These are phyloP conservation scores for Pedionomus torquatus DNA, from an alignment of 2,113 vertebrate species.

Conservation along the genomic window DNA sequence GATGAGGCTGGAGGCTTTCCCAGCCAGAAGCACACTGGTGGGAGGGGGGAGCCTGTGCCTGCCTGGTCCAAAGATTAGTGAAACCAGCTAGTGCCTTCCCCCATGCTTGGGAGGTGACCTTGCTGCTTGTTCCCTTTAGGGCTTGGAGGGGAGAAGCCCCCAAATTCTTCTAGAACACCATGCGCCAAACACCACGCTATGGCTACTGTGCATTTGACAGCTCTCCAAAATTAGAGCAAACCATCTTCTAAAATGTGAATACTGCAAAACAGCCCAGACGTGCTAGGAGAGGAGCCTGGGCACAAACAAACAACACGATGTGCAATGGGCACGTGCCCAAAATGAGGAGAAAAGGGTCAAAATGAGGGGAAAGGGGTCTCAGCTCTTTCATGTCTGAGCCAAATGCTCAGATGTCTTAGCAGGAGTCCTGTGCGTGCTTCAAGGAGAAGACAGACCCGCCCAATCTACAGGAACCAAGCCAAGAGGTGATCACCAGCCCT, in stretches of 20 bases:
- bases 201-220: neutral
- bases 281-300: fast-evolving
- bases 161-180: neutral
- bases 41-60: neutral
- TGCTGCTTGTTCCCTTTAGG: neutral
- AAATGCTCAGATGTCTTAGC: neutral
- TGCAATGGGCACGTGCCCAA: neutral
- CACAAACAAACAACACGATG: neutral
- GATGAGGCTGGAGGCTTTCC: neutral
- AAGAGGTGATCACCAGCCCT: neutral
- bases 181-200: neutral
- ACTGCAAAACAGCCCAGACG: neutral
- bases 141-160: neutral
- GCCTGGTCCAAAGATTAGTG: neutral
- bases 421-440: neutral
- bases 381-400: fast-evolving
- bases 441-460: neutral
- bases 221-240: neutral
- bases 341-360: neutral
- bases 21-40: neutral
- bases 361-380: neutral
- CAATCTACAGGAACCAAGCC: neutral
- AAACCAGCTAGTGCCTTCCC: neutral
- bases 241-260: neutral
- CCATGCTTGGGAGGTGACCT: neutral